Percentiles rank a stretch among this genome's conserved stretches.
Evolutionary conservation across 2,797 vertebrate species (phyloP).

Genomic region (Knipowitschia caucasica): DNA sequence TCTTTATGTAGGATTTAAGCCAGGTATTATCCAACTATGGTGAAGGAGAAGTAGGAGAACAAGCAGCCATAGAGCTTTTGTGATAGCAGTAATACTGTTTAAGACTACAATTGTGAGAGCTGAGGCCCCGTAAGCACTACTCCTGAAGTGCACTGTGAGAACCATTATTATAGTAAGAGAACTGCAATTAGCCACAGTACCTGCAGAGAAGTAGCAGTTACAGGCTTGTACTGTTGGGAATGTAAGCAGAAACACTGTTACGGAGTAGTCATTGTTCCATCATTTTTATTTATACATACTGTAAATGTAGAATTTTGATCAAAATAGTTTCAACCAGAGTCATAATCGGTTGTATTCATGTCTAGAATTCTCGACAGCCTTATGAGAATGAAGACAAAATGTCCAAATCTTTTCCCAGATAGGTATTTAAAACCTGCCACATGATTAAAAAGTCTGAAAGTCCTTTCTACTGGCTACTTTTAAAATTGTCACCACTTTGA

Average conservation of each 20-base stretch:
- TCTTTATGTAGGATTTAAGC: conserved; percentile 27
- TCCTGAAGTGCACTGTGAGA: not conserved
- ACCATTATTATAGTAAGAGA: not conserved
- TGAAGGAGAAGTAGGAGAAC: not conserved
- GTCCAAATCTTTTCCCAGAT: no score
- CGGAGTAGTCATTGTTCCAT: not conserved
- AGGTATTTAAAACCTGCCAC: no score
- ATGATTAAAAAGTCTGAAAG: no score
- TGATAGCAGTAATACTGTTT: conserved; percentile 1
- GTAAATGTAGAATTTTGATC: no score
- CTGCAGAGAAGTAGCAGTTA: not conserved
- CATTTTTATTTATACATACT: no score
- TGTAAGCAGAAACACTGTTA: not conserved
- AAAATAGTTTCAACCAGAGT: no score
- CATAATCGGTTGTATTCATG: no score
- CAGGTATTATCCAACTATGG: not conserved
- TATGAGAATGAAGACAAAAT: no score
- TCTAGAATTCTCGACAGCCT: no score
- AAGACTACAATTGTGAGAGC: conserved; percentile 1
- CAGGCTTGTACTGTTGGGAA: not conserved
- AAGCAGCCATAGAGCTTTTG: not conserved
- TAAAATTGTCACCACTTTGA: no score
- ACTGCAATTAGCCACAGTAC: conserved; percentile 2
- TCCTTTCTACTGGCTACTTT: no score
- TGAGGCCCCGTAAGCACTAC: not conserved